phyloP scores from a whole-genome alignment of 2,113 vertebrate species.

The Tragulus kanchil region DNA sequence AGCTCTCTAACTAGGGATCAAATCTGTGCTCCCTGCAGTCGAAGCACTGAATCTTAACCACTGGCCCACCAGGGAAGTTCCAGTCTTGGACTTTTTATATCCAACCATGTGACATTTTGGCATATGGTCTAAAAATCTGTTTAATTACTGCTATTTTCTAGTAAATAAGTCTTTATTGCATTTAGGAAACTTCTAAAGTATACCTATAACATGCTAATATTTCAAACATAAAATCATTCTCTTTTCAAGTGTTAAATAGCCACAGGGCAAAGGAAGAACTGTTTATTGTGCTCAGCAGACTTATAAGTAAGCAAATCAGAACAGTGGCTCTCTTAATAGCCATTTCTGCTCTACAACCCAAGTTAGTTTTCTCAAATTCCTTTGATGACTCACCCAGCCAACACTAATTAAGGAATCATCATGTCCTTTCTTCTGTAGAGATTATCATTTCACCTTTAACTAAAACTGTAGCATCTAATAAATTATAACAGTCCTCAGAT shows the following conservation, averaged over 20 bases:
- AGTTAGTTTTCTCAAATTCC: constrained; percentile 8
- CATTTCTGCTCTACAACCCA: neutral
- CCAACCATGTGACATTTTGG: neutral
- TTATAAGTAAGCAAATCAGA: constrained; percentile 9
- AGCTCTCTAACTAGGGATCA: neutral
- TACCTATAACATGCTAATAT: constrained; percentile 25
- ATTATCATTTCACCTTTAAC: neutral
- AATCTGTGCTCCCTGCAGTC: neutral
- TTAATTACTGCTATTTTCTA: constrained; percentile 39
- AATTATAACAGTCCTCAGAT: neutral
- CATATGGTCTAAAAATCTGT: neutral
- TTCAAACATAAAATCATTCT: constrained; percentile 17
- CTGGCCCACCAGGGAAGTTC: neutral
- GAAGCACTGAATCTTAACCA: neutral
- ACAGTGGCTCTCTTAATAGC: neutral
- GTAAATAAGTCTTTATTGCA: neutral
- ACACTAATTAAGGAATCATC: neutral
- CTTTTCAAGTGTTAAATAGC: constrained; percentile 13
- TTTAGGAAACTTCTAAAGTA: constrained; percentile 44
- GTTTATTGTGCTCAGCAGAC: neutral
- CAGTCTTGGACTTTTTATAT: constrained; percentile 12
- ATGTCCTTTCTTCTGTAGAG: constrained; percentile 38
- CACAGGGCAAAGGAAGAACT: constrained; percentile 10
- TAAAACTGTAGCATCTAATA: neutral
- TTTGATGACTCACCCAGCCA: constrained; percentile 29